Evolutionary conservation across 2,888 invertebrate species (phyloP).

Genomic region (Metacarcinus magister): DNA sequence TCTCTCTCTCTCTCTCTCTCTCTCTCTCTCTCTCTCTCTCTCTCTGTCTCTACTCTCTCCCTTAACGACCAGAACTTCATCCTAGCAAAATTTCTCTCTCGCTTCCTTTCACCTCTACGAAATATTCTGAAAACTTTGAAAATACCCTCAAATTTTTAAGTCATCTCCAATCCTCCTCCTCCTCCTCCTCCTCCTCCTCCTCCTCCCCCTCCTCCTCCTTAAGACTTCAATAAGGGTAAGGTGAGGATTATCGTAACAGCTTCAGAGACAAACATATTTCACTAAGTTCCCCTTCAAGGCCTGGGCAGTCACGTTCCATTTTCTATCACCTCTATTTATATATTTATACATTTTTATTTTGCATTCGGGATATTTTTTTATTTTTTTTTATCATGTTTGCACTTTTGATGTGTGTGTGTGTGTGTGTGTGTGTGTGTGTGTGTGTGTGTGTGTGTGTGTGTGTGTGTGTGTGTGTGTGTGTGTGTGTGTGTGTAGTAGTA

Average conservation of each 20-base stretch:
- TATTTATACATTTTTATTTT: background rate
- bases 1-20: conserved; percentile 6
- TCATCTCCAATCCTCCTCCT: conserved; percentile 3
- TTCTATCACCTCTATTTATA: background rate
- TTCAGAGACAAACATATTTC: background rate
- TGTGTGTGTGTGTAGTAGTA: too few relatives aligned
- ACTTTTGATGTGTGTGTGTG: background rate
- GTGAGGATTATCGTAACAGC: background rate
- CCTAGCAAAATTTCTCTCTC: background rate
- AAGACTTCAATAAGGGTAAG: background rate
- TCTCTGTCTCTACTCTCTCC: too few relatives aligned
- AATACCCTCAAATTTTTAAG: background rate
- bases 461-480: too few relatives aligned
- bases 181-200: conserved; percentile 15
- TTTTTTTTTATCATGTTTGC: too few relatives aligned
- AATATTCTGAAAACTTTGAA: background rate
- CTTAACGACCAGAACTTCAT: background rate
- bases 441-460: too few relatives aligned
- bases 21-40: conserved; percentile 22
- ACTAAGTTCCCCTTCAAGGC: background rate
- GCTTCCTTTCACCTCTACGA: background rate
- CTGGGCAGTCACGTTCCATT: too few relatives aligned
- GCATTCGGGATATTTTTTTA: too few relatives aligned
- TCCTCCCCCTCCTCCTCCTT: background rate
- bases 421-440: background rate